phyloP scores from a whole-genome alignment of 1,140 invertebrate species.

The Macrobrachium nipponense region DNA sequence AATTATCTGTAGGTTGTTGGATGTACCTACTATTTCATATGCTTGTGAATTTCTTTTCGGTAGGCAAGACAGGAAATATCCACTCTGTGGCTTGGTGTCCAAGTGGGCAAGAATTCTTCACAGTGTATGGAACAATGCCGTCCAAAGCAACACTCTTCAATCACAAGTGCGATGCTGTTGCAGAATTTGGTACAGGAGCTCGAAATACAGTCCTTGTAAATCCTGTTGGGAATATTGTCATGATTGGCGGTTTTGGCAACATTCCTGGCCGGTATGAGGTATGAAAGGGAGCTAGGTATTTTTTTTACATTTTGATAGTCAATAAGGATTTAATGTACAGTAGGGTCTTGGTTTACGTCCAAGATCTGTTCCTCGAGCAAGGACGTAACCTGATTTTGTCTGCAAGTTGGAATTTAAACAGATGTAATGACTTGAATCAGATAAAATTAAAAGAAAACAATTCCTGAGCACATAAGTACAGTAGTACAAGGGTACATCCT shows the following conservation, averaged over 20 bases:
- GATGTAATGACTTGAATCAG: no score
- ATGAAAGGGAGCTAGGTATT: not conserved
- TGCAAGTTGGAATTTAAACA: no score
- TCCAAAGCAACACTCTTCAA: conserved; percentile 58
- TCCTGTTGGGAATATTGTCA: conserved; percentile 56
- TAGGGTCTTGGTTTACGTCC: no score
- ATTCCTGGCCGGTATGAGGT: conserved; percentile 59
- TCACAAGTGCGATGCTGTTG: conserved; percentile 49
- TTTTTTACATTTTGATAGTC: no score
- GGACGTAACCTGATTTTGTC: no score
- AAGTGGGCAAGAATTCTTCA: conserved; percentile 55
- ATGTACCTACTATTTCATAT: not conserved
- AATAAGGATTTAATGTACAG: no score
- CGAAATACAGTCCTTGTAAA: conserved; percentile 60
- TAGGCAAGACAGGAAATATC: conserved; percentile 52
- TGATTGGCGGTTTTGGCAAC: conserved; percentile 62
- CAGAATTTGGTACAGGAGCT: conserved; percentile 57
- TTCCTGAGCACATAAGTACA: no score
- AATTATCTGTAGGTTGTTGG: no score
- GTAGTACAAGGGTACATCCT: no score
- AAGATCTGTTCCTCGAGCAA: no score
- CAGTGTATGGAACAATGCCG: conserved; percentile 54
- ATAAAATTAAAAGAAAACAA: no score
- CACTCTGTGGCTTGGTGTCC: conserved; percentile 56
- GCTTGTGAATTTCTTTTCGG: not conserved